phyloP scores from a whole-genome alignment of 2,888 invertebrate genomes.

The Drosophila crucigera region DNA sequence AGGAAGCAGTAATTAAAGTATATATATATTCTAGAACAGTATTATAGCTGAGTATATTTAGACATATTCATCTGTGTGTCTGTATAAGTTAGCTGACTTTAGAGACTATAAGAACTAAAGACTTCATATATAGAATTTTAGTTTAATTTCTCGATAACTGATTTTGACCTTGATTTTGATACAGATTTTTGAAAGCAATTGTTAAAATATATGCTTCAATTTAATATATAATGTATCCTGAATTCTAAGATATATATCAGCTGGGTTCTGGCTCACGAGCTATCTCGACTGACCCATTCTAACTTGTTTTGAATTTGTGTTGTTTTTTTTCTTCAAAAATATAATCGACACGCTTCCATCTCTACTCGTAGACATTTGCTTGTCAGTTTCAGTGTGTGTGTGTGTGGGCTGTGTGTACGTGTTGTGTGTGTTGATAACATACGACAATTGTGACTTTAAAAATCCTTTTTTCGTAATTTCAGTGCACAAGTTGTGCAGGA shows the following conservation, averaged over 20 bases:
- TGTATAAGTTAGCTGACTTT: not conserved
- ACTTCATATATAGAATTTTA: not conserved
- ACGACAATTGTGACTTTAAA: constrained; percentile 81
- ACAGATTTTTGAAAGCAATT: not conserved
- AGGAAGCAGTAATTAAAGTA: not conserved
- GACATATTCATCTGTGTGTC: not conserved
- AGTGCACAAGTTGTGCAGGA: constrained; percentile 79
- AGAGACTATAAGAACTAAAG: not conserved
- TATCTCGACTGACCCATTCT: not conserved
- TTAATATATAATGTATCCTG: not conserved
- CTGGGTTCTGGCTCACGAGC: not conserved
- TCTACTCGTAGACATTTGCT: constrained; percentile 8
- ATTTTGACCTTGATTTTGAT: not conserved
- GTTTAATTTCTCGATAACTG: not conserved
- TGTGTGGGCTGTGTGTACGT: constrained; percentile 1
- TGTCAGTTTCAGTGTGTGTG: constrained; percentile 4
- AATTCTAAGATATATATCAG: not conserved
- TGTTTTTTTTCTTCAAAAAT: not conserved
- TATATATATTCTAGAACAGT: not conserved
- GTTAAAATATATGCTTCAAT: not conserved
- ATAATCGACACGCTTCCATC: not conserved
- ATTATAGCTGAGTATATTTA: not conserved
- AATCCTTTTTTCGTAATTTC: constrained; percentile 74
- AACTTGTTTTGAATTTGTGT: not conserved
- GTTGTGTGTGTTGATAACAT: constrained; percentile 66